phyloP scores from a whole-genome alignment of 1,140 invertebrate species.

The Rhagoletis zephyria region DNA sequence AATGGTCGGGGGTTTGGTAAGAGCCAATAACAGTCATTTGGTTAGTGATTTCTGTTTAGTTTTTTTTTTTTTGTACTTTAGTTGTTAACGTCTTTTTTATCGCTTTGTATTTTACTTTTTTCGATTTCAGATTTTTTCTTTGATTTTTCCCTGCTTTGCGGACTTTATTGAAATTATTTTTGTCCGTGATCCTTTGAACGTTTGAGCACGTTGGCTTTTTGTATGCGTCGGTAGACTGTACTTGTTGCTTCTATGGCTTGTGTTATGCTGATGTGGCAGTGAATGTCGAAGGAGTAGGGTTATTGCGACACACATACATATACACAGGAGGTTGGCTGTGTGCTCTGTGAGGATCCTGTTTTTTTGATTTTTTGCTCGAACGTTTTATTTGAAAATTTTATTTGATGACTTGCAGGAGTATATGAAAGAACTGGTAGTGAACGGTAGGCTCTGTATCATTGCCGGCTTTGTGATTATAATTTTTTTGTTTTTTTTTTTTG shows the following conservation, averaged over 20 bases:
- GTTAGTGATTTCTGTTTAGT: not conserved
- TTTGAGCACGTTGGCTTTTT: not conserved
- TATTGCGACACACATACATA: not conserved
- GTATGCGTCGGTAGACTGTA: slow-evolving; percentile 23
- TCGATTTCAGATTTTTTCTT: not conserved
- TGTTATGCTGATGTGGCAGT: not conserved
- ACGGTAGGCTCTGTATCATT: too few relatives aligned
- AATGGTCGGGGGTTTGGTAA: slow-evolving; percentile 36
- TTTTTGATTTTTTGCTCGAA: not conserved
- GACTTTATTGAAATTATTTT: slow-evolving; percentile 33
- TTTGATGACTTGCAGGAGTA: not conserved
- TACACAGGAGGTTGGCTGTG: not conserved
- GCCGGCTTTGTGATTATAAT: too few relatives aligned
- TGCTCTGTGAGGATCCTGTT: not conserved
- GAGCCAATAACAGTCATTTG: not conserved
- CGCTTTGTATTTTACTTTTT: not conserved
- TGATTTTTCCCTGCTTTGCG: slow-evolving; percentile 25
- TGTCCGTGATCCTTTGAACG: slow-evolving; percentile 24
- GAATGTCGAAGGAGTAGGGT: not conserved
- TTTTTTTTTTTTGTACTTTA: not conserved
- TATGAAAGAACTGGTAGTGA: not conserved
- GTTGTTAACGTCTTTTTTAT: slow-evolving; percentile 48
- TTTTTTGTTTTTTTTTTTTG: too few relatives aligned
- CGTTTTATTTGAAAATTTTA: not conserved
- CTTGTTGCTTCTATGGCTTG: slow-evolving; percentile 13